phyloP scores from a whole-genome alignment of 1,140 invertebrate species.

The Leptinotarsa defecta region DNA sequence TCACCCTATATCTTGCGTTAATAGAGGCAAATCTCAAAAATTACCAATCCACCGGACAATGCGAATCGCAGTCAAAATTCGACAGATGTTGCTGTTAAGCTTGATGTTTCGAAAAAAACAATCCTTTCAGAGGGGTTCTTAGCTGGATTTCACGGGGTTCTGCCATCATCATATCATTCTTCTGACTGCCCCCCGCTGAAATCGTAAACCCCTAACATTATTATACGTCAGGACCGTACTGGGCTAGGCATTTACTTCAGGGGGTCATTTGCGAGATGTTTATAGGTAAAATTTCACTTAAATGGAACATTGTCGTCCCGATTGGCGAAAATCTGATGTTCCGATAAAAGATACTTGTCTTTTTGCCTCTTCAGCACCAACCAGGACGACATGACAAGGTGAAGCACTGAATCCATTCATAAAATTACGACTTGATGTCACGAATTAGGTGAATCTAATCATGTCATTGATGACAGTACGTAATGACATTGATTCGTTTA shows the following conservation, averaged over 20 bases:
- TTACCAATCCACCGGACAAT: slow-evolving; percentile 1
- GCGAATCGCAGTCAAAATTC: background rate
- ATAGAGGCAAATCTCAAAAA: background rate
- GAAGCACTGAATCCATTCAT: no score
- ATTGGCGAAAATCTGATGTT: no score
- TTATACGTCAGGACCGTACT: background rate
- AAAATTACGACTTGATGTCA: no score
- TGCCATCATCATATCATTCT: background rate
- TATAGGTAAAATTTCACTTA: no score
- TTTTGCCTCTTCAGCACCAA: no score
- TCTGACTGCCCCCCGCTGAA: slow-evolving; percentile 12
- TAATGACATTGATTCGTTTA: no score
- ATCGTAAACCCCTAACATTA: slow-evolving; percentile 3
- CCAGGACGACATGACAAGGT: no score
- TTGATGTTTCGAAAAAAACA: slow-evolving; percentile 6
- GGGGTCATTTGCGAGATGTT: no score
- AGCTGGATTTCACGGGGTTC: slow-evolving; percentile 4
- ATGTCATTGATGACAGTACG: no score
- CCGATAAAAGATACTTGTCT: no score
- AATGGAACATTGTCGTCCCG: no score
- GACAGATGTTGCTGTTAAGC: background rate
- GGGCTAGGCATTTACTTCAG: background rate
- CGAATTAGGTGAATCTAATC: no score
- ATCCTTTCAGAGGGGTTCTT: slow-evolving; percentile 3
- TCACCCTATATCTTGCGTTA: background rate